These are phyloP conservation scores for Dreissena rostriformis DNA, from an alignment of 1,140 invertebrate species.

Conservation along the genomic window DNA sequence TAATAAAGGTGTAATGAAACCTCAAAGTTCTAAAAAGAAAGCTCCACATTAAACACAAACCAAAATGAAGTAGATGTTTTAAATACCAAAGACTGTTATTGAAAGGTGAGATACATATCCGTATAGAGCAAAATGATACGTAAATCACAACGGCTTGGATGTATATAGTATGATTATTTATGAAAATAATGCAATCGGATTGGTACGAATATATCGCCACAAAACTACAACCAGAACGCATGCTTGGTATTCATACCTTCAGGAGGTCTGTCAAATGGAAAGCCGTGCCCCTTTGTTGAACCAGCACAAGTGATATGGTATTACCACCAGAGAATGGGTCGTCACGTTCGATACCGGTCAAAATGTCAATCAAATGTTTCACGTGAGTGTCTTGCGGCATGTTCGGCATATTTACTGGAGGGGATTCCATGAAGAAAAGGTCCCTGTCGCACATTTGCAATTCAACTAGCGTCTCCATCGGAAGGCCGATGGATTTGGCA, in stretches of 20 bases:
- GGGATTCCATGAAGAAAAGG: not conserved
- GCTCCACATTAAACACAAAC: too few species aligned
- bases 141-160: too few species aligned
- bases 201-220: too few species aligned
- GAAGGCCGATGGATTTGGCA: constrained; percentile 53
- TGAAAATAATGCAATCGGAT: too few species aligned
- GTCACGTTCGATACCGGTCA: constrained; percentile 55
- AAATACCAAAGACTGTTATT: too few species aligned
- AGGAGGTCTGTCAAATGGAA: constrained; percentile 57
- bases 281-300: constrained; percentile 70
- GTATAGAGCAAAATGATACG: too few species aligned
- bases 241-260: not conserved
- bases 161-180: too few species aligned
- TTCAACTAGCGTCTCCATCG: constrained; percentile 40
- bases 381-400: constrained; percentile 17
- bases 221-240: too few species aligned
- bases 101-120: too few species aligned
- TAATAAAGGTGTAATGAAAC: too few species aligned
- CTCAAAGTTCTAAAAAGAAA: too few species aligned
- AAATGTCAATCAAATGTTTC: constrained; percentile 56
- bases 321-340: constrained; percentile 30
- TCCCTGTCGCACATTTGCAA: not conserved
- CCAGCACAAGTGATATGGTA: constrained; percentile 71
- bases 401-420: not conserved
- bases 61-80: too few species aligned